phyloP scores from a whole-genome alignment of 2,113 vertebrate genomes.

The Bagarius yarrelli region DNA sequence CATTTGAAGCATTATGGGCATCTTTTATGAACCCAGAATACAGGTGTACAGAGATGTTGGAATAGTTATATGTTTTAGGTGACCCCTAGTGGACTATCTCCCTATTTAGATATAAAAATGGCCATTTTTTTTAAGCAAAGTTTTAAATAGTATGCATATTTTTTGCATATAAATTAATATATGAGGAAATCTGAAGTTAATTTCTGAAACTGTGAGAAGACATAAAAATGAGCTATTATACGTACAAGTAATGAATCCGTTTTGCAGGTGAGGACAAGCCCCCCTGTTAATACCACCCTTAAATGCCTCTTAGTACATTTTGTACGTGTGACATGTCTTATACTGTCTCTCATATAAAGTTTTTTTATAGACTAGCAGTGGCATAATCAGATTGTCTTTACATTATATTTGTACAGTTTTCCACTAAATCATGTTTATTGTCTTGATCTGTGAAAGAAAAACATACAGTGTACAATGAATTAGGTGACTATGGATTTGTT shows the following conservation, averaged over 20 bases:
- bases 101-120: neutral
- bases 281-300: no score
- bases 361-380: neutral
- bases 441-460: neutral
- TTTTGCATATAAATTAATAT: neutral
- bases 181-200: neutral
- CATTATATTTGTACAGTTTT: constrained; percentile 7
- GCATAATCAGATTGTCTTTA: constrained; percentile 15
- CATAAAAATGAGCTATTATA: neutral
- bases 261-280: neutral
- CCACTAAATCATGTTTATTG: neutral
- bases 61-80: constrained; percentile 39
- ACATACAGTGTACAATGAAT: neutral
- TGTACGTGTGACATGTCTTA: neutral
- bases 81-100: constrained; percentile 50
- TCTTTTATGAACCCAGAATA: constrained; percentile 24
- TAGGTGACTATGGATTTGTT: neutral
- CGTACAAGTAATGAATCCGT: neutral
- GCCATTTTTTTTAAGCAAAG: constrained; percentile 5
- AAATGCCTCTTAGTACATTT: neutral
- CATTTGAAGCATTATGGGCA: constrained; percentile 27
- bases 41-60: constrained; percentile 20
- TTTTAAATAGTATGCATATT: no score
- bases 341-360: neutral
- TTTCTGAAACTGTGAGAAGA: neutral